These are phyloP conservation scores for Stichodactyla mertensii DNA, from an alignment of 64 coral and sea anemone species.

Conservation along the genomic window DNA sequence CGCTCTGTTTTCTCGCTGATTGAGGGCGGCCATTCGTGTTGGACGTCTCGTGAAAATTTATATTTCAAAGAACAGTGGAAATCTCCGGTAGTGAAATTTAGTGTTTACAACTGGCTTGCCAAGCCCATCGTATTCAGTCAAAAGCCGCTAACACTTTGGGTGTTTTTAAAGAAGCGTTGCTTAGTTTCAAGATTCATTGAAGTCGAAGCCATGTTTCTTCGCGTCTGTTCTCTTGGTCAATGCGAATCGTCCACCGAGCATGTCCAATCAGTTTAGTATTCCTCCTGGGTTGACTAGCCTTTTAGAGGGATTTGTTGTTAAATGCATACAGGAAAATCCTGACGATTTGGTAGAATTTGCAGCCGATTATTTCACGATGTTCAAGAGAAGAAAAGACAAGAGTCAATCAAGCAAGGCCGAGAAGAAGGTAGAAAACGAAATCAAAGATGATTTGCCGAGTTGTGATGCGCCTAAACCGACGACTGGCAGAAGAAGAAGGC, in stretches of 20 bases:
- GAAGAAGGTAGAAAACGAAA: conserved; percentile 49
- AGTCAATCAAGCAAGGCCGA: conserved; percentile 49
- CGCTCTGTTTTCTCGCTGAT: background rate
- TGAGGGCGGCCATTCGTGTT: background rate
- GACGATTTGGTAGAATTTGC: conserved; percentile 90
- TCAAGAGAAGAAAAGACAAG: conserved; percentile 71
- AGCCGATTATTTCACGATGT: conserved; percentile 88
- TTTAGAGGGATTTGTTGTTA: conserved; percentile 95
- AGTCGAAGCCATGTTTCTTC: conserved; percentile 3
- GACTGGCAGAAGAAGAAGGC: conserved; percentile 56
- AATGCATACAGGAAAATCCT: conserved; percentile 97
- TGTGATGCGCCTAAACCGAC: conserved; percentile 68
- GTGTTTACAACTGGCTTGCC: background rate
- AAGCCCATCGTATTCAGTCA: conserved; percentile 3
- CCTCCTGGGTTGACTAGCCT: conserved; percentile 84
- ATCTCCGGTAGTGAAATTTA: background rate
- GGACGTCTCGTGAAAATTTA: background rate
- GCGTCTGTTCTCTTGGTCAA: background rate
- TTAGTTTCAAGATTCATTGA: conserved; percentile 4
- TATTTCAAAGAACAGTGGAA: background rate
- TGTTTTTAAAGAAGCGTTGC: conserved; percentile 23
- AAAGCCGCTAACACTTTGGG: background rate
- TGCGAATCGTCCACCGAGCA: conserved; percentile 22
- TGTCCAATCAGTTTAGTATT: conserved; percentile 67
- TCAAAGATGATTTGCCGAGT: conserved; percentile 56